Percentiles rank a stretch among this genome's conserved stretches.
phyloP scores from a whole-genome alignment of 1,140 invertebrate genomes.

The Scylla paramamosain region DNA sequence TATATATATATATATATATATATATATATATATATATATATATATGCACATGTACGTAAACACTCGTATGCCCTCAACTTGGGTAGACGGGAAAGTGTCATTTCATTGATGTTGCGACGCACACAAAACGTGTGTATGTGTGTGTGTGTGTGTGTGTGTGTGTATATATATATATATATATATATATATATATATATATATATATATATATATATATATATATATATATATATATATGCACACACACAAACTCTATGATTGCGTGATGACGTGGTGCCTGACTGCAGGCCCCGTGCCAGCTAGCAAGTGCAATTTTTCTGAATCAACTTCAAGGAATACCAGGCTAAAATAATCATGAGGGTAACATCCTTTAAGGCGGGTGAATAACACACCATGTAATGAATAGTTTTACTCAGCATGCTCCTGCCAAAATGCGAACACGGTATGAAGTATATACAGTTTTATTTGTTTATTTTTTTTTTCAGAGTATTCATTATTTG shows the following conservation, averaged over 20 bases:
- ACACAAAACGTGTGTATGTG: neutral
- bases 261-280: too few species aligned
- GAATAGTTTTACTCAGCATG: slow-evolving; percentile 4
- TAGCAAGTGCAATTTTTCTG: too few species aligned
- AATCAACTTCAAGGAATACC: too few species aligned
- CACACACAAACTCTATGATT: too few species aligned
- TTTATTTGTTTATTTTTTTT: neutral
- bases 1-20: slow-evolving; percentile 55
- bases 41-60: neutral
- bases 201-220: neutral
- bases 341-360: too few species aligned
- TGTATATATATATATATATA: slow-evolving; percentile 31
- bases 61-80: too few species aligned
- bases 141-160: neutral
- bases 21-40: slow-evolving; percentile 55
- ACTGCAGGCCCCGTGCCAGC: too few species aligned
- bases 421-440: slow-evolving; percentile 12
- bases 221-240: neutral
- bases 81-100: too few species aligned
- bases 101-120: neutral
- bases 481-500: neutral
- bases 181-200: slow-evolving; percentile 14
- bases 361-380: neutral
- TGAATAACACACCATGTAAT: neutral
- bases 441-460: neutral